Evolutionary conservation across 2,888 invertebrate species (phyloP), one percentile per base, ranked within the genome.

Genomic region (Andrena hattorfiana): DNA sequence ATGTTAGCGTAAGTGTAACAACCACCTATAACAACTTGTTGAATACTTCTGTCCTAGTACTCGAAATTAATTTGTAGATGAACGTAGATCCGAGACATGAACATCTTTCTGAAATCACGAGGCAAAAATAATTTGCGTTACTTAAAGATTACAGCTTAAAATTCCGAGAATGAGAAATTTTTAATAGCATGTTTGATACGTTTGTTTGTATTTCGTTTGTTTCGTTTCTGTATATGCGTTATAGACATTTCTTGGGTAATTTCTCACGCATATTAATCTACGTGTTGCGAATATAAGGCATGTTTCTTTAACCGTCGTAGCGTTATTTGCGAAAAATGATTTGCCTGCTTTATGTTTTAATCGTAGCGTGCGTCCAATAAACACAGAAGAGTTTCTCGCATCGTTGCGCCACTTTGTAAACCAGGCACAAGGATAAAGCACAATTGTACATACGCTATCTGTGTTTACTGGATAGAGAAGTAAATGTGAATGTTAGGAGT

Each of bases 1-100:
- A 83, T 80, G 62, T 84, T 86, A 87, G 77, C 72, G 67, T 87
- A 85, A 87, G 81, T 71, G 54, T 81, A 76, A 64, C 74, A 81
- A 88, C 84, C 87, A 90, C 91, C 91, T 91, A 92, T 93, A 93
- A 93, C 92, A 80, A 84, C 87, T 93, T 93, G 93, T 93, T 93
- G 93, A 93, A 93, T 93, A 93, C 92, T 87, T 87, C 87, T 83
- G 73, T 60, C 59, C 70, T 73, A 35, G 70, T 72, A 54, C 49
- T 75, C 68, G 13, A 49, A 64, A 59, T 49, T 3, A 13, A 42
- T 73, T 49, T 26, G 74, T 48, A 56, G 16, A 0, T 62, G 16
- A 42, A n/a, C 23, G 49, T 23, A 51, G 51, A 63, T 35, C 63
- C 66, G 13, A 42, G 7, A 28, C 30, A 63, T 13, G 20, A 66